Conservation (phyloP, 2,888 invertebrate species). For the Endomychus coccineus region DNA sequence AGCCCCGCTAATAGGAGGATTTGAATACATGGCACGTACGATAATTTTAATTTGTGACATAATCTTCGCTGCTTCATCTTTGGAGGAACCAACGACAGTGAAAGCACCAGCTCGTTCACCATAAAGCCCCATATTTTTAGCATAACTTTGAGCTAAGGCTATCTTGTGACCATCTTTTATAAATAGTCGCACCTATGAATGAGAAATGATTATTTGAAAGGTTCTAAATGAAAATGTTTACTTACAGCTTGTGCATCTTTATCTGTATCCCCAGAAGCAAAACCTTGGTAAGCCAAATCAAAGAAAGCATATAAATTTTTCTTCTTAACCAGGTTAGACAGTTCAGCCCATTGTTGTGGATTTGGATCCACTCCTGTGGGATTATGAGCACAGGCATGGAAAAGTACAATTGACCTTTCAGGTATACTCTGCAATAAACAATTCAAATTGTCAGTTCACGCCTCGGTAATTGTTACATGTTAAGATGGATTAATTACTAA, state of each 20-base stretch:
- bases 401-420: slow-evolving; percentile 76
- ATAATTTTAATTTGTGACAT: slow-evolving; percentile 94
- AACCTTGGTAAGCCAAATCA: slow-evolving; percentile 99
- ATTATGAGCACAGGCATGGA: slow-evolving; percentile 98
- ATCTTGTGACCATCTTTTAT: slow-evolving; percentile 82
- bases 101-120: slow-evolving; percentile 95
- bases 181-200: slow-evolving; percentile 61
- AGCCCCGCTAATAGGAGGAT: slow-evolving; percentile 92
- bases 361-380: slow-evolving; percentile 93
- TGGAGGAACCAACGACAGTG: slow-evolving; percentile 63
- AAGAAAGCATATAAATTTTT: slow-evolving; percentile 84
- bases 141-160: slow-evolving; percentile 87
- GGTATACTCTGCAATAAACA: slow-evolving; percentile 74
- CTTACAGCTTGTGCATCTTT: slow-evolving; percentile 75
- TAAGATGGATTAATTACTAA: too few species aligned
- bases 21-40: slow-evolving; percentile 93
- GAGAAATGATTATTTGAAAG: too few species aligned
- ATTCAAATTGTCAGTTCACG: too few species aligned
- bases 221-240: too few species aligned
- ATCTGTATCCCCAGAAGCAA: slow-evolving; percentile 81
- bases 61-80: slow-evolving; percentile 74
- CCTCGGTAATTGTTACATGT: too few species aligned
- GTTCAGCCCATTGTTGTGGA: slow-evolving; percentile 81
- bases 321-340: slow-evolving; percentile 74
- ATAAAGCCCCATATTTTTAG: slow-evolving; percentile 93